Evolutionary conservation across 2,888 invertebrate genomes (phyloP), one percentile per base, ranked within the genome.

Genomic region (Teleogryllus oceanicus): DNA sequence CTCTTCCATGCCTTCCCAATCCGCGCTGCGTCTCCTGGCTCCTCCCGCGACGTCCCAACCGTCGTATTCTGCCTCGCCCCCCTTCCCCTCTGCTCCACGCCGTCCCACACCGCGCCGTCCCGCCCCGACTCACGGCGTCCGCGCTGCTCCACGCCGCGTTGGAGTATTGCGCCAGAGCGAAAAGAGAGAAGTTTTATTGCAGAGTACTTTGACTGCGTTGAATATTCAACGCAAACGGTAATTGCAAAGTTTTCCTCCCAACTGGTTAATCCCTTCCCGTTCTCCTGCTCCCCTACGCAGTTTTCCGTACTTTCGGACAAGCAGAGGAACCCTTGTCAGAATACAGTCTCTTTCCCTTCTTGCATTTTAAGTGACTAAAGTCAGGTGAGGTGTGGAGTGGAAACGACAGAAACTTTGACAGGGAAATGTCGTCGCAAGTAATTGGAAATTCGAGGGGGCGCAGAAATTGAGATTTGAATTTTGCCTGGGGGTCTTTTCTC

Each of bases 201-300:
- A 11, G 5, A 62, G 62, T 62, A n/a, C 62, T 62, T 62, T 62
- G 62, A 62, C 16, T 13, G n/a, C 62, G 62, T 62, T 62, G 62
- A 62, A 62, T 62, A 62, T 62, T 62, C 62, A 62, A 18, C 62
- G 62, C n/a, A 18, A 62, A 13, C n/a, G 16, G 62, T 62, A 62
- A 62, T 62, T 18, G 62, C 62, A 62, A 62, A 62, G 62, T 62
- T 62, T 62, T 62, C 62, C 62, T 62, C n/a, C 16, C 62, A n/a
- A 62, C 16, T 62, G 62, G 16, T 62, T 62, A 62, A 62, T 62
- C 62, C 62, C n/a, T 62, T 12, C 16, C 18, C 62, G 62, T 12
- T 10, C 62, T n/a, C 62, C 5, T 62, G 4, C 12, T 62, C n/a
- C 62, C 62, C 16, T 18, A 12, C 62, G 62, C 62, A 62, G 16